Conservation (phyloP, 1,140 invertebrate species). For the Schlechtendalia chinensis region DNA sequence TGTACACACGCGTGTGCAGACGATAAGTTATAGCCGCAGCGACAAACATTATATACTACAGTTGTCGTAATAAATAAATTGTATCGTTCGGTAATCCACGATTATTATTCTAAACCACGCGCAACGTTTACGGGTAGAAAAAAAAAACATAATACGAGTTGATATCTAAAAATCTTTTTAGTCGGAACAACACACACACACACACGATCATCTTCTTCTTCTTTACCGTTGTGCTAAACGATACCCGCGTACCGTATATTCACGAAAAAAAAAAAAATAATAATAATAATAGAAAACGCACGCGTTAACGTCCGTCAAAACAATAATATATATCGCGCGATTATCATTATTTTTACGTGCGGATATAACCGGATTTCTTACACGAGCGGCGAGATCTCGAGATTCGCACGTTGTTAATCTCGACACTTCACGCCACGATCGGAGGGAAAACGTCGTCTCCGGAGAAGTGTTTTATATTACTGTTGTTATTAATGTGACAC, state of each 20-base stretch:
- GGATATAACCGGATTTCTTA: conserved; percentile 14
- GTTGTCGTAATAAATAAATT: background rate
- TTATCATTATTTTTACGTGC: too few species aligned
- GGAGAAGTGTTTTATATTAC: too few species aligned
- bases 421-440: background rate
- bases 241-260: background rate
- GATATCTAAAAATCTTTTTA: conserved; percentile 24
- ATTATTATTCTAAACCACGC: conserved; percentile 38
- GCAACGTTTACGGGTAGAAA: background rate
- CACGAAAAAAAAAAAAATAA: too few species aligned
- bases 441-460: too few species aligned
- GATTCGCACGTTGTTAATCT: background rate
- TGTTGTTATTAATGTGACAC: too few species aligned
- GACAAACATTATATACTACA: background rate
- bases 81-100: conserved; percentile 12
- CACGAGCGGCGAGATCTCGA: background rate
- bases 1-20: too few species aligned
- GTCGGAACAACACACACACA: too few species aligned
- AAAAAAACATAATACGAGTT: background rate
- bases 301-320: background rate
- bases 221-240: conserved; percentile 1
- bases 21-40: too few species aligned
- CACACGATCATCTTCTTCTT: background rate
- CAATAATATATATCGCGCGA: background rate
- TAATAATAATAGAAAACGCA: background rate